phyloP scores from a whole-genome alignment of 64 coral and sea anemone genomes.

The Pachyseris speciosa region DNA sequence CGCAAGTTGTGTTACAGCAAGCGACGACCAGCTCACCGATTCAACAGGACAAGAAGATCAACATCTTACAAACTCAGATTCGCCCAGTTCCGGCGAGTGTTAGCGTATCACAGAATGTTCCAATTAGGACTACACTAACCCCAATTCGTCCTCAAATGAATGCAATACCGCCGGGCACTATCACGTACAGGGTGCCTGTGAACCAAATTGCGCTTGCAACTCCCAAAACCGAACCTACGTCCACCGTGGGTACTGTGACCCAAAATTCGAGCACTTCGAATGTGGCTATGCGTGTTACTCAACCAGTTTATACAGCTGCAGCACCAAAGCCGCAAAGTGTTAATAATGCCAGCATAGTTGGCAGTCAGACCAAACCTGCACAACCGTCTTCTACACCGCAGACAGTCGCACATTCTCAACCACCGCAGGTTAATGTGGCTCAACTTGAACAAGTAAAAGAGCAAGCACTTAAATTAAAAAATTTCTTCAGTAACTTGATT shows the following conservation, averaged over 20 bases:
- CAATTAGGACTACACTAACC: constrained; percentile 68
- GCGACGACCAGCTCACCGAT: constrained; percentile 45
- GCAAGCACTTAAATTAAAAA: constrained; percentile 84
- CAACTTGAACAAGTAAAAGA: constrained; percentile 86
- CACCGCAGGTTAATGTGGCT: constrained; percentile 67
- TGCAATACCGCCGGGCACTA: constrained; percentile 42
- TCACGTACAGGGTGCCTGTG: constrained; percentile 64
- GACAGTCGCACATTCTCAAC: constrained; percentile 35
- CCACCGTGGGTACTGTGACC: neutral
- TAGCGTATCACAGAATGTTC: constrained; percentile 22
- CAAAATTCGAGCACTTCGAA: constrained; percentile 34
- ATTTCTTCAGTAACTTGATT: constrained; percentile 91
- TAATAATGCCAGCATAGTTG: constrained; percentile 12
- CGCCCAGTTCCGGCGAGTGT: constrained; percentile 48
- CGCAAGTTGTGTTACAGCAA: constrained; percentile 72
- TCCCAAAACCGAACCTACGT: constrained; percentile 40
- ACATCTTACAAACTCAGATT: constrained; percentile 47
- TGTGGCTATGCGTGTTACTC: neutral
- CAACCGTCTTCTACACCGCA: constrained; percentile 24
- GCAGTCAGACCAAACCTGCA: neutral
- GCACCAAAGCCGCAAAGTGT: neutral
- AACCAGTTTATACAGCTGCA: constrained; percentile 3
- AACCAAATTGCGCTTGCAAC: constrained; percentile 35
- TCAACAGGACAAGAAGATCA: constrained; percentile 70
- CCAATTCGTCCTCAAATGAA: constrained; percentile 68